Evolutionary conservation across 1,140 invertebrate species (phyloP).

Genomic region (Sinonovacula constricta): DNA sequence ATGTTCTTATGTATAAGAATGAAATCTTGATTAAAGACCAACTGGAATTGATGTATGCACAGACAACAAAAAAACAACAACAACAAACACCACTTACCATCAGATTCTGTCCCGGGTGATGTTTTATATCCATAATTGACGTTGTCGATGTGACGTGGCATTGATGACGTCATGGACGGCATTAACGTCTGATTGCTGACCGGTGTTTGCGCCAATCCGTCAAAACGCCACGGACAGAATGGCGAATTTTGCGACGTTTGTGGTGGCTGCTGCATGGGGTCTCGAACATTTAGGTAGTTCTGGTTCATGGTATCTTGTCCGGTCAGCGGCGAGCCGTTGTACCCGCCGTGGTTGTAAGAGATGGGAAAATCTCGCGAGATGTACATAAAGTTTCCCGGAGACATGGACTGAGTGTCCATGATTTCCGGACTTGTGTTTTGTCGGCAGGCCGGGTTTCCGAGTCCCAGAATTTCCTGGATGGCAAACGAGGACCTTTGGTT

Average conservation of each 20-base stretch:
- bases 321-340: slow-evolving; percentile 15
- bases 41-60: no score
- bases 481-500: slow-evolving; percentile 47
- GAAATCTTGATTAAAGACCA: no score
- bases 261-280: slow-evolving; percentile 22
- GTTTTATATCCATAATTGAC: slow-evolving; percentile 30
- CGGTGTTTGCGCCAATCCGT: slow-evolving; percentile 31
- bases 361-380: slow-evolving; percentile 44
- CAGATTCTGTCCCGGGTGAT: slow-evolving; percentile 25
- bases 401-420: slow-evolving; percentile 25
- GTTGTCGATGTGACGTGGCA: slow-evolving; percentile 28
- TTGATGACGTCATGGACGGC: slow-evolving; percentile 10
- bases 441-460: slow-evolving; percentile 32
- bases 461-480: slow-evolving; percentile 44
- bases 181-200: slow-evolving; percentile 1
- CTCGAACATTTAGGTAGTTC: slow-evolving; percentile 10
- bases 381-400: slow-evolving; percentile 47
- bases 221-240: slow-evolving; percentile 46
- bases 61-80: no score
- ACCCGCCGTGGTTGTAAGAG: slow-evolving; percentile 15
- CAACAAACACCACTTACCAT: slow-evolving; percentile 8
- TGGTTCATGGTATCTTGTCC: slow-evolving; percentile 42
- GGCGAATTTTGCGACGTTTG: background rate
- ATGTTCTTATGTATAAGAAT: no score
- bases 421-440: slow-evolving; percentile 44